phyloP scores from a whole-genome alignment of 1,140 invertebrate species.

The Drosophila sturtevanti region DNA sequence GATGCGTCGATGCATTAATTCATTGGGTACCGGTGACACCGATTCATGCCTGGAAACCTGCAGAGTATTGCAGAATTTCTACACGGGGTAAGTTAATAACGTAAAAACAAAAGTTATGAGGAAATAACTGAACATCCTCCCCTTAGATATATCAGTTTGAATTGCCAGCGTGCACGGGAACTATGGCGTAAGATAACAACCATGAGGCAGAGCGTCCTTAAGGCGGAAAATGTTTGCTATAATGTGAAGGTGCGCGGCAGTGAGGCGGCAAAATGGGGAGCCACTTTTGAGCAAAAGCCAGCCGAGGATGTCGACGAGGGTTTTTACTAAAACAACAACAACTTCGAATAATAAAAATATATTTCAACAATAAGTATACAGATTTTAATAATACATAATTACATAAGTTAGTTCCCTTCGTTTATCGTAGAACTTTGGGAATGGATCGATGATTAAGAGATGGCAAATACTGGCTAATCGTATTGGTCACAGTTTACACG shows the following conservation, averaged over 20 bases:
- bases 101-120: too few relatives aligned
- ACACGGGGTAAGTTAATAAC: slow-evolving; percentile 84
- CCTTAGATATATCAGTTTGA: slow-evolving; percentile 70
- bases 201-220: slow-evolving; percentile 89
- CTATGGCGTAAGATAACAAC: slow-evolving; percentile 88
- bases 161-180: slow-evolving; percentile 85
- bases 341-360: slow-evolving; percentile 3
- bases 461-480: slow-evolving; percentile 29
- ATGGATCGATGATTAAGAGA: not conserved
- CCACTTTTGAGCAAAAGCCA: slow-evolving; percentile 73
- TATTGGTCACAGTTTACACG: slow-evolving; percentile 51
- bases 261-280: slow-evolving; percentile 87
- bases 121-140: not conserved
- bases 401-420: not conserved
- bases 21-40: slow-evolving; percentile 90
- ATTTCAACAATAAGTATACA: not conserved
- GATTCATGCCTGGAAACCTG: slow-evolving; percentile 89
- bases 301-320: slow-evolving; percentile 72
- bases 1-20: slow-evolving; percentile 94
- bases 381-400: not conserved
- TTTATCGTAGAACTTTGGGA: not conserved
- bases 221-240: slow-evolving; percentile 94
- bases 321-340: slow-evolving; percentile 48
- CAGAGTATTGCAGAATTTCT: slow-evolving; percentile 88
- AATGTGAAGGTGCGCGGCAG: slow-evolving; percentile 91